Evolutionary conservation across 2,888 invertebrate genomes (phyloP), one percentile per base, ranked within the genome.

Genomic region (Sinopyrophorus schimmeli): DNA sequence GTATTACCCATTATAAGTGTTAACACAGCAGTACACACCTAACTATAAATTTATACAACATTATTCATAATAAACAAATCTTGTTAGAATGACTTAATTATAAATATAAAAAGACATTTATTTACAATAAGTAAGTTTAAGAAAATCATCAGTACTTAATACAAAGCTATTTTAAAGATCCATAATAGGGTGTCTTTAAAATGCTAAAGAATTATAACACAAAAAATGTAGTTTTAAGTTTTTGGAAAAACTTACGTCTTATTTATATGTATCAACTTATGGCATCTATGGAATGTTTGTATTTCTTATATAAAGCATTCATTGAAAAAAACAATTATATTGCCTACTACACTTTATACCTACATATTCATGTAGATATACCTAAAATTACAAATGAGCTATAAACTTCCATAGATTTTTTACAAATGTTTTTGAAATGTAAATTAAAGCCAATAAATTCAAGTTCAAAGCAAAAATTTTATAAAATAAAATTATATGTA

Each of bases 321-420:
- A 56, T 58, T n/a, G n/a, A n/a, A 50, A 54, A 65, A 63, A 60
- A 63, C 61, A 59, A 65, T 52, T 48, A 59, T 65, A 68, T 67
- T 67, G 67, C 66, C 65, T 64, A 67, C 66, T 67, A 68, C 66
- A 67, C 68, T 62, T 65, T 58, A 59, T 64, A 62, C 63, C 56
- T 62, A 58, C 34, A 27, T 35, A 28, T 44, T 24, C 51, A 37
- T n/a, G n/a, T 49, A 54, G 58, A 50, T 58, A 58, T 34, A 39
- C 34, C 47, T 54, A 54, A 31, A 31, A 53, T 52, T 38, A 47
- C 31, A 47, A 52, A 42, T 32, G 26, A 50, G 39, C 44, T 28
- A 31, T 42, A 28, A 44, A 17, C 16, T 39, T 27, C 27, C 34
- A 43, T 39, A 34, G 35, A 43, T 26, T 37, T 38, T 37, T 27